Evolutionary conservation across 2,113 vertebrate genomes (phyloP).

Genomic region (Chlorodrepanis virens): DNA sequence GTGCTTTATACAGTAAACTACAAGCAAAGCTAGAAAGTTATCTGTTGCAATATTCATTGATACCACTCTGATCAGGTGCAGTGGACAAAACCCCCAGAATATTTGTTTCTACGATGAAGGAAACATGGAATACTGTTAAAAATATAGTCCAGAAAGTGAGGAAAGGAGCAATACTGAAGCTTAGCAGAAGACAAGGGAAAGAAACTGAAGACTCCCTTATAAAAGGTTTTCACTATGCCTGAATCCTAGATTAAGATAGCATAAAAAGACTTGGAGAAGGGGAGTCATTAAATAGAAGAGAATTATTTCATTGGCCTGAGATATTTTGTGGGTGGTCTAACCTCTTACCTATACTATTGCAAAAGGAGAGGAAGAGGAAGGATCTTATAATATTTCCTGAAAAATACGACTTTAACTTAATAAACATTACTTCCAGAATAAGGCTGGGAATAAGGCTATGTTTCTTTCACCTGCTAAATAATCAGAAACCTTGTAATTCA

Average conservation of each 20-base stretch:
- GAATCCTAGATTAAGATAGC: not conserved
- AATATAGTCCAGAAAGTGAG: not conserved
- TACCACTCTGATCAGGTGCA: not conserved
- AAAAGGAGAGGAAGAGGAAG: not conserved
- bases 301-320: not conserved
- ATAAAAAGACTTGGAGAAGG: not conserved
- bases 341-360: not conserved
- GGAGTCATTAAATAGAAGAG: rapidly evolving
- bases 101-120: not conserved
- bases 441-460: not conserved
- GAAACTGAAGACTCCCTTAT: not conserved
- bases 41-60: not conserved
- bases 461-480: not conserved
- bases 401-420: not conserved
- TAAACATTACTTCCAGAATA: not conserved
- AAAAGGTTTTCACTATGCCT: not conserved
- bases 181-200: not conserved
- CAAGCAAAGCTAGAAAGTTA: not conserved
- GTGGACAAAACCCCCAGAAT: not conserved
- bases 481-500: not conserved
- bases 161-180: not conserved
- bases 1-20: not conserved
- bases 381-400: not conserved
- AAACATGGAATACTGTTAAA: not conserved
- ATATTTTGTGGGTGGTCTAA: not conserved